Base-by-base conservation (phyloP, 2,113 vertebrate genomes). In the Falco punctatus region DNA sequence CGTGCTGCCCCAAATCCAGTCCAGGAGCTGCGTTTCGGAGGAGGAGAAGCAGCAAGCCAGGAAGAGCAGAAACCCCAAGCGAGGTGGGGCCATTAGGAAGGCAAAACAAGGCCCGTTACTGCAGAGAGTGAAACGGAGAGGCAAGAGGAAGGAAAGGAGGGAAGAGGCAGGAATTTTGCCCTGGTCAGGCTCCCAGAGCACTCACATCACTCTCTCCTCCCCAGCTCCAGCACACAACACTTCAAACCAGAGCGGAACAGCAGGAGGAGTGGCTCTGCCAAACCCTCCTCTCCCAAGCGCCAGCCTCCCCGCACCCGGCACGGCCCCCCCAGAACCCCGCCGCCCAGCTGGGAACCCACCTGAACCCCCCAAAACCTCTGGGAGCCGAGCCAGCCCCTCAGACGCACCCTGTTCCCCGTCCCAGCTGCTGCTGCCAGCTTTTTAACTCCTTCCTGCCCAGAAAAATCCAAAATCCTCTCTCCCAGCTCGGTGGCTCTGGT, bases 171-270 rank as follows among this genome's bases (percentile, higher is more conserved):
- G 86, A 94, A 79, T 62, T 96, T 35, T 40, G 89, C 85, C 62
- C 97, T 92, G 26, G 96, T 46, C 59, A 44, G 72, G 58, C 92
- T 81, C 92, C 86, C 13, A 74, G 95, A 97, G 94, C 71, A 64
- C 96, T 98, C 95, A 62, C 96, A 97, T 92, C 81, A 92, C 97
- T 98, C 98, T 97, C 96, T 98, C 96, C 97, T 80, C 93, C 55
- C 71, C 82, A 11, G 96, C 94, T 88, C 66, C 23, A 2, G 84
- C 90, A n/a, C 94, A 77, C 93, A 80, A 94, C 88, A 90, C 93
- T 85, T 96, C 92, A 94, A 96, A 96, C 73, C 23, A 69, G 74
- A 96, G 92, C 55, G 12, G 71, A 93, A 89, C 84, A 44, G 24
- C 2, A 4, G 85, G 97, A 96, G 98, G 98, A 92, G 98, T 94